Evolutionary conservation across 2,888 invertebrate genomes (phyloP).

Genomic region (Seladonia tumulorum): DNA sequence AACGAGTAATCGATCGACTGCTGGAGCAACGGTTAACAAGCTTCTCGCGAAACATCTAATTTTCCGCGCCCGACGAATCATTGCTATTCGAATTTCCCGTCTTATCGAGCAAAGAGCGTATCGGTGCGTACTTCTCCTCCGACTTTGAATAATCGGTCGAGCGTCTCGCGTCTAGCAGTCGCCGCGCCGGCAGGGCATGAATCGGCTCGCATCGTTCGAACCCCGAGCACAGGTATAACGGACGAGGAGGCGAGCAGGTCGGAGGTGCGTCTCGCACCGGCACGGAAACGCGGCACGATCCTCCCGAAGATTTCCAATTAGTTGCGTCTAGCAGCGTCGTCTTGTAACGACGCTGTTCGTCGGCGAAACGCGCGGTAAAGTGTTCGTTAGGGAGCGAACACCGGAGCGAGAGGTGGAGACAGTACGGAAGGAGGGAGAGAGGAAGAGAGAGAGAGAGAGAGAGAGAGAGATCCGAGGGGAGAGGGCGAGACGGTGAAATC

Average conservation of each 20-base stretch:
- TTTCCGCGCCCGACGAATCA: neutral
- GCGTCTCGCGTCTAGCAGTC: neutral
- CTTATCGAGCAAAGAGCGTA: neutral
- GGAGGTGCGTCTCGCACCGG: neutral
- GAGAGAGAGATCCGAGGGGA: neutral
- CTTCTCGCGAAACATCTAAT: neutral
- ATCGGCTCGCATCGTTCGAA: neutral
- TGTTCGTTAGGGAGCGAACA: slow-evolving; percentile 56
- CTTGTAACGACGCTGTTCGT: slow-evolving; percentile 52
- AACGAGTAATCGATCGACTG: neutral
- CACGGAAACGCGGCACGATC: slow-evolving; percentile 1
- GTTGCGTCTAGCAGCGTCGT: slow-evolving; percentile 43
- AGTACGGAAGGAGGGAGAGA: neutral
- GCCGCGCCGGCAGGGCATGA: neutral
- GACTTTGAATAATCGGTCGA: neutral
- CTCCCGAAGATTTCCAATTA: slow-evolving; percentile 62
- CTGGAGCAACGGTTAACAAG: neutral
- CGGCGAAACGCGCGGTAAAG: slow-evolving; percentile 40
- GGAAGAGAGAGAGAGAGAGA: neutral
- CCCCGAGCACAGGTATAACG: neutral
- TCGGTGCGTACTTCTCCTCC: neutral
- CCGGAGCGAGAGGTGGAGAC: slow-evolving; percentile 13
- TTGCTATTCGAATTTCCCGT: neutral
- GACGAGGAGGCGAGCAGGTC: neutral
- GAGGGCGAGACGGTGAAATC: slow-evolving; percentile 51